These are phyloP conservation scores for Centropus unirufus DNA, from an alignment of 2,113 vertebrate genomes.

Conservation along the genomic window DNA sequence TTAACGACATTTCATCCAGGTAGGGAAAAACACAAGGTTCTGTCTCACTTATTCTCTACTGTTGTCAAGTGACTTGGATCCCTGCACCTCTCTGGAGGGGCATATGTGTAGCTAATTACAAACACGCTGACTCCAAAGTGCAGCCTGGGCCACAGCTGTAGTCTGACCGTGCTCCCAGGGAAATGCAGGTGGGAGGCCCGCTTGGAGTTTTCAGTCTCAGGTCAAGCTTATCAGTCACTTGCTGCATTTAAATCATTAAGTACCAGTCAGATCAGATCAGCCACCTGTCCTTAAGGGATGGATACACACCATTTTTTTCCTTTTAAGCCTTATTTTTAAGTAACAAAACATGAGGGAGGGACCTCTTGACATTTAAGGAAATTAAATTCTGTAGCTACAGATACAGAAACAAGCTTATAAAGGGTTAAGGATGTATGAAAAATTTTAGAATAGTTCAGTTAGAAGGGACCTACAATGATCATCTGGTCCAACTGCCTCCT, in stretches of 20 bases:
- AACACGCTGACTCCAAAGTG: rapidly evolving
- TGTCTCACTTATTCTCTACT: neutral
- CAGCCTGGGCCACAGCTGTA: neutral
- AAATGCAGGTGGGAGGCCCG: neutral
- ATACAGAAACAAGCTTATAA: neutral
- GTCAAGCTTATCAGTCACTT: neutral
- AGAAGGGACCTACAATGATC: neutral
- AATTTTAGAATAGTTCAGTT: neutral
- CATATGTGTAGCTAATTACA: rapidly evolving
- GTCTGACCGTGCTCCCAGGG: neutral
- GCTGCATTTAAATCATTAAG: neutral
- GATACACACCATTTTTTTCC: neutral
- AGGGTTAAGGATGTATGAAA: neutral
- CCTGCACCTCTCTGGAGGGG: neutral
- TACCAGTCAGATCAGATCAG: neutral
- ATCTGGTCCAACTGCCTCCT: neutral
- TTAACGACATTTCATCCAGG: neutral
- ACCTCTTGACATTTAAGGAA: neutral
- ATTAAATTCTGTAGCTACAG: neutral
- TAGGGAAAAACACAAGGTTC: neutral
- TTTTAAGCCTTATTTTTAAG: neutral
- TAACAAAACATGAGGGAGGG: neutral
- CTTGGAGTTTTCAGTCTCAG: neutral
- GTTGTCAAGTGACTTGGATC: rapidly evolving
- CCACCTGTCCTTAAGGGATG: neutral